These are phyloP conservation scores for Hassar affinis DNA, from an alignment of 2,113 vertebrate genomes.

Conservation along the genomic window DNA sequence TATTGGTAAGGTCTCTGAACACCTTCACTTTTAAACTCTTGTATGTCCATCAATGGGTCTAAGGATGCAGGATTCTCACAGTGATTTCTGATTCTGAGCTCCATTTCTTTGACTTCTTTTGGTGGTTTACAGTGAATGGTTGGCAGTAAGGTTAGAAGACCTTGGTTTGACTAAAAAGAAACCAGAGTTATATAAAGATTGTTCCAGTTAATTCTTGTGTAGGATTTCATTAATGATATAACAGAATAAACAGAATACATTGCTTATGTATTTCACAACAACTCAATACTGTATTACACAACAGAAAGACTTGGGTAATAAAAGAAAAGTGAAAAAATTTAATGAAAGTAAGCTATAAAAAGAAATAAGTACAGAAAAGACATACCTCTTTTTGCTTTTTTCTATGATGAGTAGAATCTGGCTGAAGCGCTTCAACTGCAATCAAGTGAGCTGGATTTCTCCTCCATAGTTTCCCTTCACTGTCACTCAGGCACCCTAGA, in stretches of 20 bases:
- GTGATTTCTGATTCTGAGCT: constrained; percentile 14
- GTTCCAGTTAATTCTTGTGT: no score
- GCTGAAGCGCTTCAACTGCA: constrained; percentile 67
- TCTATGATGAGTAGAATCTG: constrained; percentile 32
- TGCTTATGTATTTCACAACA: not conserved
- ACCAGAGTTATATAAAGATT: constrained; percentile 14
- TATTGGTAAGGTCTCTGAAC: constrained; percentile 78
- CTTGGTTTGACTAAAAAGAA: constrained; percentile 59
- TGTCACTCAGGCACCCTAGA: constrained; percentile 69
- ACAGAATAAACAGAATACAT: not conserved
- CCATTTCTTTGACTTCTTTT: constrained; percentile 62
- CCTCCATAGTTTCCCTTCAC: constrained; percentile 71
- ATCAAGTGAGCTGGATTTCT: constrained; percentile 69
- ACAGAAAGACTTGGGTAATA: not conserved
- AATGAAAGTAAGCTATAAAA: not conserved
- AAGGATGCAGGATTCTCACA: constrained; percentile 52
- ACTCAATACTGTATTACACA: not conserved
- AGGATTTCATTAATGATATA: not conserved
- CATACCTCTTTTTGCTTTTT: constrained; percentile 55
- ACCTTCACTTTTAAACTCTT: constrained; percentile 67
- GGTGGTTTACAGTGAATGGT: constrained; percentile 69
- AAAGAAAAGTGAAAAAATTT: not conserved
- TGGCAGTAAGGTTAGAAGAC: constrained; percentile 70
- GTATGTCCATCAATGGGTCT: constrained; percentile 70
- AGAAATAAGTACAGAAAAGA: constrained; percentile 32